Evolutionary conservation across 2,888 invertebrate genomes (phyloP), one percentile per base, ranked within the genome.

Genomic region (Amblyteles armatorius): DNA sequence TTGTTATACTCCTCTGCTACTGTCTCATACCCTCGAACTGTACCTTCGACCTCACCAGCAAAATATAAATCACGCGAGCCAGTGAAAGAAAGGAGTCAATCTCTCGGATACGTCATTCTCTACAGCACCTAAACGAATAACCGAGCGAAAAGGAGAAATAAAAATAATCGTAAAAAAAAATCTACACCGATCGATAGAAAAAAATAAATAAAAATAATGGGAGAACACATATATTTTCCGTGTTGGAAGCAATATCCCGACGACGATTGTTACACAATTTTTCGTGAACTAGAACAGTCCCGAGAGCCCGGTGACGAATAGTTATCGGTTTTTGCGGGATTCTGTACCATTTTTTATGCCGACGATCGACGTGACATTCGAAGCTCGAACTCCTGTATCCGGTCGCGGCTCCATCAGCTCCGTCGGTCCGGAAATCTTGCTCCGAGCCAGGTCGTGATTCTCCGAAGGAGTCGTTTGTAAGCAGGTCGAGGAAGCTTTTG

Each of bases 41-140:
- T 83, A 48, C 48, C 16, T 57, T 11, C 7, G 33, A 33, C 26
- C 29, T 33, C 95, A 94, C 95, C 44, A 76, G 36, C 79, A 67
- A 73, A 80, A 73, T 80, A 85, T 83, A 80, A 80, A 80, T 85
- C 85, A 69, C 67, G 11, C 19, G 63, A 16, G 22, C 79, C 95
- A 95, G 95, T 94, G 94, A 94, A 94, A 95, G 94, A 92, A 94
- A 94, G 89, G 94, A 94, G 92, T 95, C 95, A 94, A 95, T 94
- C 95, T 63, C 68, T 79, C 69, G 57, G 71, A 79, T 79, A 80
- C 72, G 80, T 72, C 71, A 80, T 72, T 84, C 74, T 69, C 16
- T 29, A 26, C n/a, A 9, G 69, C 79, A 22, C 22, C 22, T 22
- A 71, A 68, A 74, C 67, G 82, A 77, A 71, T 72, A 50, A 50